phyloP scores from a whole-genome alignment of 2,113 vertebrate species.

The Rhinopithecus roxellana region DNA sequence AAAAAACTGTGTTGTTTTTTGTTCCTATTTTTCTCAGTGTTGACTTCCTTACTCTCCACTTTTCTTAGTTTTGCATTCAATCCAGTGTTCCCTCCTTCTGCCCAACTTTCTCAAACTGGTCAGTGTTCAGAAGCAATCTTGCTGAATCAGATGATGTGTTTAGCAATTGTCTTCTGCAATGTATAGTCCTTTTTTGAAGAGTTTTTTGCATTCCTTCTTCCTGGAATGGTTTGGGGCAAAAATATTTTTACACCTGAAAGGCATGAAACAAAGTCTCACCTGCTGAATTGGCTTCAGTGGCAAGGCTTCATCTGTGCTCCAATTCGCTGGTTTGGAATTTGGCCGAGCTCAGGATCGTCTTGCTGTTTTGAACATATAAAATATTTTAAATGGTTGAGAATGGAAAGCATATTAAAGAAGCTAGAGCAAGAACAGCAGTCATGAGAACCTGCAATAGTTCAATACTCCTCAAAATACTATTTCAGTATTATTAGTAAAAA shows the following conservation, averaged over 20 bases:
- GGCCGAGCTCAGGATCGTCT: neutral
- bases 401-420: neutral
- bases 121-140: neutral
- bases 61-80: neutral
- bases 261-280: neutral
- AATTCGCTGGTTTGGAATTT: neutral
- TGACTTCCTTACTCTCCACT: slow-evolving; percentile 56
- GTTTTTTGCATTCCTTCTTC: slow-evolving; percentile 13
- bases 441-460: neutral
- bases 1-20: neutral
- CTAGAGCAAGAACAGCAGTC: neutral
- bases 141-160: neutral
- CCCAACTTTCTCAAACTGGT: neutral
- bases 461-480: neutral
- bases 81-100: neutral
- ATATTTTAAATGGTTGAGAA: neutral
- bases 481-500: neutral
- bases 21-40: slow-evolving; percentile 38
- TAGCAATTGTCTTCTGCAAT: neutral
- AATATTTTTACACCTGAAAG: neutral
- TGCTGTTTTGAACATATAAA: neutral
- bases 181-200: neutral
- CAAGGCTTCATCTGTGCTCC: neutral
- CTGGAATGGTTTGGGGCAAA: neutral
- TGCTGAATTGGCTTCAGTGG: neutral